Evolutionary conservation across 2,113 vertebrate species (phyloP).

Genomic region (Gadus macrocephalus): DNA sequence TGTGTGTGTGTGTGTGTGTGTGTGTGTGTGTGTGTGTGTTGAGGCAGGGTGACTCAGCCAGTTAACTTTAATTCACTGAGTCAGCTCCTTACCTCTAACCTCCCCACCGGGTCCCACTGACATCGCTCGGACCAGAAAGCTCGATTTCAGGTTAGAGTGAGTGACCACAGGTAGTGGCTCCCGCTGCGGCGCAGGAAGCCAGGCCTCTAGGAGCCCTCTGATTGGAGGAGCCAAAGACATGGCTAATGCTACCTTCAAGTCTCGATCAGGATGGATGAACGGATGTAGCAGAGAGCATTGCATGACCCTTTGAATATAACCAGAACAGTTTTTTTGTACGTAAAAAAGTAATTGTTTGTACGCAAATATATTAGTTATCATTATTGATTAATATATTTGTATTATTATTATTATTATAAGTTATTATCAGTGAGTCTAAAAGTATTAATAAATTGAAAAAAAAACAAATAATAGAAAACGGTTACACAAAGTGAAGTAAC

Average conservation of each 20-base stretch:
- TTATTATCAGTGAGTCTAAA: too few species aligned
- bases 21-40: conserved; percentile 3
- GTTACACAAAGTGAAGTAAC: too few species aligned
- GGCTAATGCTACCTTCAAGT: not conserved
- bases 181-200: too few species aligned
- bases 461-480: too few species aligned
- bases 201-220: too few species aligned
- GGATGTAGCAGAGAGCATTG: not conserved
- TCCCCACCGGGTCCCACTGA: conserved; percentile 56
- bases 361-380: too few species aligned
- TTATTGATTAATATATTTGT: too few species aligned
- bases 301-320: not conserved
- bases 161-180: too few species aligned
- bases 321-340: too few species aligned
- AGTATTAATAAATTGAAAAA: too few species aligned
- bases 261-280: not conserved
- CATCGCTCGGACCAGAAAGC: conserved; percentile 61
- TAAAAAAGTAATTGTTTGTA: too few species aligned
- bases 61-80: conserved; percentile 50
- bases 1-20: not conserved
- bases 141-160: conserved; percentile 47
- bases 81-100: conserved; percentile 59
- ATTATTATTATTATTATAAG: too few species aligned
- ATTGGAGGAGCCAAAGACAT: not conserved
- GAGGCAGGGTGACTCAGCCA: conserved; percentile 51